Base-by-base conservation (phyloP, 1,140 invertebrate genomes). In the Drosophila funebris region DNA sequence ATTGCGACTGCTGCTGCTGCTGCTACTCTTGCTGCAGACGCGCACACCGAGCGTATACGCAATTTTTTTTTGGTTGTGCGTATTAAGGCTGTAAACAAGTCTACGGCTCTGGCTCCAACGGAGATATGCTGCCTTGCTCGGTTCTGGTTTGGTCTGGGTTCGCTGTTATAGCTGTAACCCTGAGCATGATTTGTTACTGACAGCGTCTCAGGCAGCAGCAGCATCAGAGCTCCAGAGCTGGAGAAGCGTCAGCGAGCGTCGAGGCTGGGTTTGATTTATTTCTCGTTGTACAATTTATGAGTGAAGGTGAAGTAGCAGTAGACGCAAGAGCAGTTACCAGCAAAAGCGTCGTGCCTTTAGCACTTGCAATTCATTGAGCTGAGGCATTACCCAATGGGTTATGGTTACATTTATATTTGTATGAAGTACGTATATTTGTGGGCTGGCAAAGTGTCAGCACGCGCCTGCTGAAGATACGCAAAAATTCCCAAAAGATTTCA, bases 111-210 rank as follows among this genome's bases (percentile, higher is more conserved):
- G 73, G 62, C 76, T 87, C 66, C 77, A 71, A 76, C 78, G 63
- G 82, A 70, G 63, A 60, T 67, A 54, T 27, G 24, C 39, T 41
- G 61, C 11, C 36, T 20, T 44, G 41, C 4, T 56, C 16, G 16
- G 18, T 14, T 27, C 64, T 41, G 54, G 16, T 3, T 13, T 18
- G 24, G 22, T 6, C 57, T 63, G 24, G 36, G 37, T 63, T 48
- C 43, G 57, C 37, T 48, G 71, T 69, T 69, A 20, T 73, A 37
- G 70, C 72, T 72, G 62, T 67, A 80, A 78, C 82, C 83, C 76
- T 85, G 85, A 81, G 80, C 79, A 90, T 90, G 85, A 85, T 85
- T 84, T 80, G 80, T 90, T 85, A 85, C 82, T 88, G 88, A 90
- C 82, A 90, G 75, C 79, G 70, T 87, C 82, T 87, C 82, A 78